Conservation (phyloP, 2,113 vertebrate species). For the Poecile atricapillus region DNA sequence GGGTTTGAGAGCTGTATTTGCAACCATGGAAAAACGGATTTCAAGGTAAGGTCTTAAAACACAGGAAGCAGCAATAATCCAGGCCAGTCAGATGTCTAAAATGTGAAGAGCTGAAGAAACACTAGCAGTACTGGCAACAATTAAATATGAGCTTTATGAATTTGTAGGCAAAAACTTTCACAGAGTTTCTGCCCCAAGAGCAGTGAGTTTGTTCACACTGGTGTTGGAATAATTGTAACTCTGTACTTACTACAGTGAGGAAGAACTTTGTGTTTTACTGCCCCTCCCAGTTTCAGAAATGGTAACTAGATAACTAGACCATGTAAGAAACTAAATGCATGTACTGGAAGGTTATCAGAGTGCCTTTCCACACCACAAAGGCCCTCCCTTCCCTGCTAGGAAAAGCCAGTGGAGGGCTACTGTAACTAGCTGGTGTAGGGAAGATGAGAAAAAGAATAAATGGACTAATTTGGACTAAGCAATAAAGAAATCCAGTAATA, state of each 20-base stretch:
- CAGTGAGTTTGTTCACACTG: neutral
- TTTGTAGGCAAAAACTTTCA: neutral
- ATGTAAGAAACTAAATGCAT: rapidly evolving
- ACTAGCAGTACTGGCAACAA: neutral
- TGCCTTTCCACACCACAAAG: neutral
- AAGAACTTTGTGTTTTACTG: neutral
- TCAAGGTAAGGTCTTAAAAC: neutral
- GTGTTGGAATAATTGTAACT: neutral
- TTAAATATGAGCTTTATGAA: neutral
- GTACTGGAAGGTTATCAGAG: neutral
- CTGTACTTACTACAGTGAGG: neutral
- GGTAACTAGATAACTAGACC: neutral
- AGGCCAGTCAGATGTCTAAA: neutral
- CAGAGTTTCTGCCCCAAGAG: neutral
- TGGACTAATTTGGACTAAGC: neutral
- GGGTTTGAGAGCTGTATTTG: neutral
- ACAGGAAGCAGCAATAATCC: neutral
- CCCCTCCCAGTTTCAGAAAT: neutral
- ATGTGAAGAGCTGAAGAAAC: neutral
- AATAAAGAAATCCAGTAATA: neutral
- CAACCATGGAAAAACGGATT: neutral
- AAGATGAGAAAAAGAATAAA: neutral
- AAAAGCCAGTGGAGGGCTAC: neutral
- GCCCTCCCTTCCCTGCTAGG: neutral
- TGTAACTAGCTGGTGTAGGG: neutral